Base-by-base conservation (phyloP, 2,888 invertebrate species). In the Panorpa germanica region DNA sequence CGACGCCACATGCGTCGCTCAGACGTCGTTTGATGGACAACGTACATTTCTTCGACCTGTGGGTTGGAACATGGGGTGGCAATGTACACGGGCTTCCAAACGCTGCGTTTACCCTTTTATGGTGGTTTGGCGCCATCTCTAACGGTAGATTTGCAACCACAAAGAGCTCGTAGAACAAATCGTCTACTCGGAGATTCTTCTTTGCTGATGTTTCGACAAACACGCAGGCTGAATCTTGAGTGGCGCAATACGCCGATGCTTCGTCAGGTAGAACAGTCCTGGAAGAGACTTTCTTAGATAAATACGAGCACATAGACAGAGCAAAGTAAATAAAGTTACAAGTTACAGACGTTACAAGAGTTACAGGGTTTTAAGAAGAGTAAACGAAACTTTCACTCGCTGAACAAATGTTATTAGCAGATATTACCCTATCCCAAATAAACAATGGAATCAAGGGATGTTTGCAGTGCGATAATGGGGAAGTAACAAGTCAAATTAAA, bases 51-150 rank as follows among this genome's bases (percentile, higher is more conserved):
- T 75, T 75, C 45, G 66, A 64, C 42, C 68, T 63, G 46, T 64
- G 70, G 24, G 64, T 60, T 37, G 69, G 67, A 17, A 66, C 63
- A 38, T 70, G 64, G 0, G 73, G 70, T 2, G 75, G 75, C 38
- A 78, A 47, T 6, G 77, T 76, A 38, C 75, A 77, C 0, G 78
- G 78, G 32, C 77, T 74, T 4, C 78, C 70, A 38, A 78, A 78
- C 6, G 70, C 71, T 9, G 73, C 70, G 42, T 70, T 73, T 24
- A 85, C 75, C 34, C 76, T 65, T 44, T 81, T 73, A 52, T 85
- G 85, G 47, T 82, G 75, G 45, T 82, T 81, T 0, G 81, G 81
- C 12, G 82, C 81, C 85, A 86, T 86, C 58, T 86, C 85, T 42
- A 78, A 54, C 1, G 85, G 85, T 34, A 86, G 53, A 48, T 80